Percentiles rank a stretch among this genome's conserved stretches.
phyloP scores from a whole-genome alignment of 2,113 vertebrate species.

The Solea senegalensis region DNA sequence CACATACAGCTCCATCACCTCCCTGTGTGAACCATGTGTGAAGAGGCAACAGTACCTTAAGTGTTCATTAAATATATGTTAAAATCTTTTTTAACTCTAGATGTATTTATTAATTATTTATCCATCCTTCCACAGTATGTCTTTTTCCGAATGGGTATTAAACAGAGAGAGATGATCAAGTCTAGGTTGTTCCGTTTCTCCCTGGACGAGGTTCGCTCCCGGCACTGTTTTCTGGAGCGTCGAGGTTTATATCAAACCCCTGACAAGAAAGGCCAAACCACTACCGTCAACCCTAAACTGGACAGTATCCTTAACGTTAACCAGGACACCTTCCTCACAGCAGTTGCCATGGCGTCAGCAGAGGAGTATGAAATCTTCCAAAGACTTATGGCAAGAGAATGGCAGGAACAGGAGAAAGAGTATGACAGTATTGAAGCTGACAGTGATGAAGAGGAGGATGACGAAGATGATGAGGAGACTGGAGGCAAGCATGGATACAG shows the following conservation, averaged over 20 bases:
- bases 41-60: too few species aligned
- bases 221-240: conserved; percentile 91
- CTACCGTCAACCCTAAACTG: conserved; percentile 85
- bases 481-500: conserved; percentile 58
- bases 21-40: too few species aligned
- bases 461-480: conserved; percentile 36
- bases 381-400: conserved; percentile 86
- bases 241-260: conserved; percentile 90
- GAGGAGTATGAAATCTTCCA: conserved; percentile 91
- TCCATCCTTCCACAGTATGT: conserved; percentile 83
- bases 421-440: conserved; percentile 46
- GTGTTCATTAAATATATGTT: too few species aligned
- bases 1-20: too few species aligned
- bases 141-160: conserved; percentile 94
- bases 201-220: conserved; percentile 83
- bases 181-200: conserved; percentile 79
- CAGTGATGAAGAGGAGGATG: conserved; percentile 17
- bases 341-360: conserved; percentile 77
- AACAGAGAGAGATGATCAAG: conserved; percentile 85
- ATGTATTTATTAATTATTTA: not conserved
- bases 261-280: conserved; percentile 88
- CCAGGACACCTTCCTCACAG: conserved; percentile 80
- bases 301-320: conserved; percentile 80
- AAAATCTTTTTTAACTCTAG: too few species aligned
- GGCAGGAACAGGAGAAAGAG: conserved; percentile 64